Evolutionary conservation across 2,797 vertebrate genomes (phyloP).

Genomic region (Chrosomus eos): DNA sequence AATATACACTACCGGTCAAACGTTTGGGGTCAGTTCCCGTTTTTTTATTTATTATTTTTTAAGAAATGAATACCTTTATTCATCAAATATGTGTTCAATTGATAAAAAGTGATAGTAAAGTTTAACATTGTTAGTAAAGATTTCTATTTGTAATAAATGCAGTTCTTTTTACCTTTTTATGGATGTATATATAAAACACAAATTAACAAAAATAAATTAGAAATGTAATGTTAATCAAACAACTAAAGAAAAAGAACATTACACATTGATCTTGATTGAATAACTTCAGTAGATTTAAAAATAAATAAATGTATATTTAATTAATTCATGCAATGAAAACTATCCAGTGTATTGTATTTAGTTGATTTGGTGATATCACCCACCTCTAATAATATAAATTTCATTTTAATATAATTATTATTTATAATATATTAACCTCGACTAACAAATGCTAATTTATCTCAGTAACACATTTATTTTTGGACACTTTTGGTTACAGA

Average conservation of each 20-base stretch:
- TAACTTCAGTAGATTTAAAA: not conserved
- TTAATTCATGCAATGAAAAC: not conserved
- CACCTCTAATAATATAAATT: not conserved
- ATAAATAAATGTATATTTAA: not conserved
- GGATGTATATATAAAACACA: too few relatives aligned
- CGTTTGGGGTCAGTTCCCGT: too few relatives aligned
- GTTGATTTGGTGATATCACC: not conserved
- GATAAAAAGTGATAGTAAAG: too few relatives aligned
- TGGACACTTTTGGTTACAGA: not conserved
- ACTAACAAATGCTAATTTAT: not conserved
- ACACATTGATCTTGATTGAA: not conserved
- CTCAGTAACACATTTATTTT: not conserved
- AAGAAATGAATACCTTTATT: too few relatives aligned
- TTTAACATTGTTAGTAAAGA: too few relatives aligned
- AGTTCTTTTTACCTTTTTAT: too few relatives aligned
- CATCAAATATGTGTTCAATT: too few relatives aligned
- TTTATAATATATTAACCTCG: not conserved
- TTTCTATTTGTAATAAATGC: too few relatives aligned
- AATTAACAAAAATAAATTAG: too few relatives aligned
- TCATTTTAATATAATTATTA: not conserved
- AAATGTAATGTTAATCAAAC: not conserved
- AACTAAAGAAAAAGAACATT: not conserved
- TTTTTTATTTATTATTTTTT: too few relatives aligned
- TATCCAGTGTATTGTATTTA: not conserved
- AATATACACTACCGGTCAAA: too few relatives aligned